Percentiles rank a stretch among this genome's conserved stretches.
These are phyloP conservation scores for Danionella cerebrum DNA, from an alignment of 2,113 vertebrate genomes.

Conservation along the genomic window DNA sequence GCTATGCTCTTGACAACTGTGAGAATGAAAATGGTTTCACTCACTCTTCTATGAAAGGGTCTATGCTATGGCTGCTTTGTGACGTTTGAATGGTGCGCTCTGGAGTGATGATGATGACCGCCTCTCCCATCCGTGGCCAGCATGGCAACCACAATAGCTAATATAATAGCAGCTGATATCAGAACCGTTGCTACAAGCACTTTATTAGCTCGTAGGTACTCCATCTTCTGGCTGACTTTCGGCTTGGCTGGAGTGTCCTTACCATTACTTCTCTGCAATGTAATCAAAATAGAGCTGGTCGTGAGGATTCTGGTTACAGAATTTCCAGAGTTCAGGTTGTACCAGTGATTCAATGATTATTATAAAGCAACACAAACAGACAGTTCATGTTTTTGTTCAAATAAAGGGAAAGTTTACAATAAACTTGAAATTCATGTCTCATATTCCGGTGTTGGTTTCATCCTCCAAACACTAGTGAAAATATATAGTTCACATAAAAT, in stretches of 20 bases:
- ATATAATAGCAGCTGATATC: slow-evolving; percentile 22
- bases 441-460: no score
- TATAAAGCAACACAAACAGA: not conserved
- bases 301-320: not conserved
- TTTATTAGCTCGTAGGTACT: slow-evolving; percentile 34
- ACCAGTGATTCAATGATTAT: not conserved
- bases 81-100: not conserved
- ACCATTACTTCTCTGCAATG: slow-evolving; percentile 24
- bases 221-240: slow-evolving; percentile 11
- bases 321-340: not conserved
- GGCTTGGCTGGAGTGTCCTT: slow-evolving; percentile 14
- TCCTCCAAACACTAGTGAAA: no score
- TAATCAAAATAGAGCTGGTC: not conserved
- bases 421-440: no score
- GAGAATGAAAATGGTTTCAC: no score
- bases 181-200: slow-evolving; percentile 14
- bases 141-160: slow-evolving; percentile 25
- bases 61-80: not conserved
- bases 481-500: no score
- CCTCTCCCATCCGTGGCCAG: not conserved
- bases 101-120: not conserved
- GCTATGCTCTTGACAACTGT: no score
- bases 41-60: no score
- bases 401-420: no score
- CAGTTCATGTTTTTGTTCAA: not conserved